Percentiles rank a stretch among this genome's conserved stretches.
Evolutionary conservation across 2,888 invertebrate species (phyloP).

Genomic region (Ypsolopha scabrella): DNA sequence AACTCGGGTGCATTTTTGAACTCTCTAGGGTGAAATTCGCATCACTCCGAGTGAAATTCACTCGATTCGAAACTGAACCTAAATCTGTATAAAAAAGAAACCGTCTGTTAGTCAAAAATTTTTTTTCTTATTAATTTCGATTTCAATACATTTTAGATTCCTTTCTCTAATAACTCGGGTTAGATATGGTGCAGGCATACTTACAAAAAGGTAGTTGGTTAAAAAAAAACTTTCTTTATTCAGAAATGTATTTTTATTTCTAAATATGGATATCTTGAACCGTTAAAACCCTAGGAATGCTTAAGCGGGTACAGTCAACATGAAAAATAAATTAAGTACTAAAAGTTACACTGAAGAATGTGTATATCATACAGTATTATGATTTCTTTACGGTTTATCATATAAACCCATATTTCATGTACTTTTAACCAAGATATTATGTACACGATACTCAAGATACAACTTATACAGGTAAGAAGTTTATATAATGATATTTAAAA

Average conservation of each 20-base stretch:
- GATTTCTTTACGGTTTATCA: constrained; percentile 41
- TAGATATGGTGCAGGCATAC: neutral
- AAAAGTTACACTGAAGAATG: constrained; percentile 40
- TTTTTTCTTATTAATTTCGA: too few species aligned
- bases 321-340: constrained; percentile 64
- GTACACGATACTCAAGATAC: constrained; percentile 6
- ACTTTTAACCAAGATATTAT: constrained; percentile 9
- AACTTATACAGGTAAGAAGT: neutral
- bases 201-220: too few species aligned
- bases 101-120: too few species aligned
- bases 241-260: constrained; percentile 49
- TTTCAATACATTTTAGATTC: too few species aligned
- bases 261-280: constrained; percentile 53
- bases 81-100: too few species aligned
- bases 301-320: constrained; percentile 42
- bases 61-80: too few species aligned
- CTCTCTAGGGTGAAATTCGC: too few species aligned
- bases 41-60: too few species aligned
- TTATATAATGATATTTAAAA: neutral
- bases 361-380: constrained; percentile 40
- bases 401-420: constrained; percentile 42
- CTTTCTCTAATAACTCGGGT: too few species aligned
- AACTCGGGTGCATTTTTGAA: too few species aligned
- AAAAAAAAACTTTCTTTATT: constrained; percentile 22
- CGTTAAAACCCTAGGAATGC: constrained; percentile 60